Conservation (phyloP, 1,140 invertebrate genomes). For the Pseudomyrmex gracilis region DNA sequence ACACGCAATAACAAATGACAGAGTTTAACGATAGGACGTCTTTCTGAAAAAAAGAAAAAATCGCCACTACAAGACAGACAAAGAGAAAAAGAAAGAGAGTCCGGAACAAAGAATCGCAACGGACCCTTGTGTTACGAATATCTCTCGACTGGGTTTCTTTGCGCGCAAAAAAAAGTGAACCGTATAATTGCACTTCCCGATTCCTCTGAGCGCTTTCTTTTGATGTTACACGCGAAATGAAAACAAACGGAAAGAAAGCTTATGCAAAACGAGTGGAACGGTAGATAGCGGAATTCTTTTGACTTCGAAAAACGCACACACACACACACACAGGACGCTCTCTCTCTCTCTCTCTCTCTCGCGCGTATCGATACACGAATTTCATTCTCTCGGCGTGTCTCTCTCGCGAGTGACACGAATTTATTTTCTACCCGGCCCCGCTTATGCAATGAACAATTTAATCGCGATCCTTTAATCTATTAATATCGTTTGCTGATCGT, state of each 20-base stretch:
- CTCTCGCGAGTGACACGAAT: neutral
- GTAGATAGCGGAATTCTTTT: neutral
- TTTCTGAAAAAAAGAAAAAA: no score
- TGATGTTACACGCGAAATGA: neutral
- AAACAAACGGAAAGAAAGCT: neutral
- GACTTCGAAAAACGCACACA: neutral
- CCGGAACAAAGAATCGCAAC: no score
- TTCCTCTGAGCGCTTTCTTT: slow-evolving; percentile 2
- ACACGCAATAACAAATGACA: no score
- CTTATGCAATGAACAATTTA: slow-evolving; percentile 15
- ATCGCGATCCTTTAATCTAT: slow-evolving; percentile 25
- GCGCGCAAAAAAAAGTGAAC: neutral
- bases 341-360: no score
- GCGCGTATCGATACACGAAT: no score
- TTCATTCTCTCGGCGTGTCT: neutral
- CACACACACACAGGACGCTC: no score
- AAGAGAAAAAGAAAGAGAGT: no score
- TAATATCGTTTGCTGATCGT: slow-evolving; percentile 19
- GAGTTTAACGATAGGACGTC: no score
- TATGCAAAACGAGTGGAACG: neutral
- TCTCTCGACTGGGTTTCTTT: neutral
- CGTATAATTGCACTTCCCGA: neutral
- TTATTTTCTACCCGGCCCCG: neutral
- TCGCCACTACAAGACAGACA: no score
- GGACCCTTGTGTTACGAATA: slow-evolving; percentile 34